Evolutionary conservation across 2,888 invertebrate species (phyloP).

Genomic region (Choristoneura rosaceana): DNA sequence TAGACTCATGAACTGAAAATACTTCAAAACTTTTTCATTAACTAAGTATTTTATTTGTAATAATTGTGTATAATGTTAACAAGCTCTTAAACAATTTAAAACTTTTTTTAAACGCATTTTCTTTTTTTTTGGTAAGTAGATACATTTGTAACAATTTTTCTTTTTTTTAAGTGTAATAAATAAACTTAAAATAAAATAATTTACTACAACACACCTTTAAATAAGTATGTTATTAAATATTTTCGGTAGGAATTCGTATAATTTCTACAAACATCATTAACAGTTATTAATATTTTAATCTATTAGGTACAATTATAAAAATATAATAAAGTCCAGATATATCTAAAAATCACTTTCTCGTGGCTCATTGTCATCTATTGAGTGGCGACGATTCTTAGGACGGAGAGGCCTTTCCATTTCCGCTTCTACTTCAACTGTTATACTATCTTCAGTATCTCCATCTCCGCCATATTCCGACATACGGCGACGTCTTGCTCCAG

Average conservation of each 20-base stretch:
- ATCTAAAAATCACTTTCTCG: conserved; percentile 77
- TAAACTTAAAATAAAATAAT: neutral
- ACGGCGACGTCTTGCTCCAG: conserved; percentile 73
- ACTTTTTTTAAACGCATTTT: too few species aligned
- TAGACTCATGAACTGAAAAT: too few species aligned
- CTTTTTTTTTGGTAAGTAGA: too few species aligned
- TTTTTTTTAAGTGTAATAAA: neutral
- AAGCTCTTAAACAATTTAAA: too few species aligned
- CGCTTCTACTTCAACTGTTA: conserved; percentile 70
- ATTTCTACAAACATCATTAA: neutral
- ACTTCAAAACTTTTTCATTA: too few species aligned
- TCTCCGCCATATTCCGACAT: conserved; percentile 67
- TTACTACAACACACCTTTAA: neutral
- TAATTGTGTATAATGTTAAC: too few species aligned
- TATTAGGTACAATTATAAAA: neutral
- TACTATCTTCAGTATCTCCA: conserved; percentile 53
- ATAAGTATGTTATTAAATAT: neutral
- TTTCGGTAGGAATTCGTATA: conserved; percentile 20
- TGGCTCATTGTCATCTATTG: conserved; percentile 71
- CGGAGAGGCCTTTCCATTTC: conserved; percentile 67
- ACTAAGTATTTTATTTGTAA: too few species aligned
- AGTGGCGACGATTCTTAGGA: conserved; percentile 69
- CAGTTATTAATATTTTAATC: neutral
- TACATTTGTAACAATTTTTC: too few species aligned
- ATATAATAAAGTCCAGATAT: neutral